A percentile compares a stretch with the other conserved stretches of the same genome.
phyloP scores from a whole-genome alignment of 2,113 vertebrate genomes.

The Aleadryas rufinucha region DNA sequence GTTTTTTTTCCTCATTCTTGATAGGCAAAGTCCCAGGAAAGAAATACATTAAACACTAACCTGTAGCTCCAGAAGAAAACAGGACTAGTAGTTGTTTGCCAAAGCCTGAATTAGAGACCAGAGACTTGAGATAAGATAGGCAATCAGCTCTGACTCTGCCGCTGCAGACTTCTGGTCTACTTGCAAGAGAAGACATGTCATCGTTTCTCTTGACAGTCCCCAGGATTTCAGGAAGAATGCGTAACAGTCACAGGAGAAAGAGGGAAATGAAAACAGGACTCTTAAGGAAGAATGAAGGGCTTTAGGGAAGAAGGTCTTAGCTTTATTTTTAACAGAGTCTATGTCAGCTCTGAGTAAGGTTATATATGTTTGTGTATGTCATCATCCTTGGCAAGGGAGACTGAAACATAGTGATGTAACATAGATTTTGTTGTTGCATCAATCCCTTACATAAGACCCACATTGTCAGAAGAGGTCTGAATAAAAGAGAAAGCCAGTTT shows the following conservation, averaged over 20 bases:
- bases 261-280: slow-evolving; percentile 19
- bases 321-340: slow-evolving; percentile 17
- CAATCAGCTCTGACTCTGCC: slow-evolving; percentile 67
- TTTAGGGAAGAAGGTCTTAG: neutral
- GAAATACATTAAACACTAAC: slow-evolving; percentile 23
- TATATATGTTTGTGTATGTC: neutral
- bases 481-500: neutral
- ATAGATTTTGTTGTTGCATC: neutral
- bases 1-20: neutral
- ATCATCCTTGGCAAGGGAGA: neutral
- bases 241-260: neutral
- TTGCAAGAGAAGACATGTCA: slow-evolving; percentile 75
- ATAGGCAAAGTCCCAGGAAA: slow-evolving; percentile 33
- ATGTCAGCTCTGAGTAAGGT: neutral
- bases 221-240: slow-evolving; percentile 67
- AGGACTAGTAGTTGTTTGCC: slow-evolving; percentile 64
- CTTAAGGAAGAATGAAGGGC: slow-evolving; percentile 24
- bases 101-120: slow-evolving; percentile 73
- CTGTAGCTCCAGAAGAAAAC: slow-evolving; percentile 30
- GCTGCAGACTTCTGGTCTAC: slow-evolving; percentile 78
- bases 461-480: neutral
- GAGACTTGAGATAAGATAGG: slow-evolving; percentile 77
- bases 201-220: slow-evolving; percentile 75
- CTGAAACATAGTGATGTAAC: neutral
- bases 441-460: neutral